Percentiles rank a stretch among this genome's conserved stretches.
These are phyloP conservation scores for Altica lythri DNA, from an alignment of 2,888 invertebrate genomes.

Conservation along the genomic window DNA sequence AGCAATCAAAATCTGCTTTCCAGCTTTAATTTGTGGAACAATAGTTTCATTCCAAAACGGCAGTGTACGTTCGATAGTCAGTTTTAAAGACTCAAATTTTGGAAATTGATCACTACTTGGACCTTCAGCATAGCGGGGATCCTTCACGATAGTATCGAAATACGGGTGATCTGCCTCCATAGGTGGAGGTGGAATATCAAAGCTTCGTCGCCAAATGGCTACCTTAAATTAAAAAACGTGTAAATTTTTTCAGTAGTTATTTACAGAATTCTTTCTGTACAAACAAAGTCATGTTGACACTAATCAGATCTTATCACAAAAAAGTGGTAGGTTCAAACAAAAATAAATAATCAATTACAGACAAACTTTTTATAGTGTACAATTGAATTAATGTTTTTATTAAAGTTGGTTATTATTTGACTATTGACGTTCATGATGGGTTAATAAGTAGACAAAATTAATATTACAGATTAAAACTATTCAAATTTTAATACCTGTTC, in stretches of 20 bases:
- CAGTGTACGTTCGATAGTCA: slow-evolving; percentile 81
- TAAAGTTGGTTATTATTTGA: too few species aligned
- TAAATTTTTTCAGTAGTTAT: too few species aligned
- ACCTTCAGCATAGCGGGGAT: slow-evolving; percentile 70
- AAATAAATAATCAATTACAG: too few species aligned
- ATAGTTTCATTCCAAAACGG: slow-evolving; percentile 91
- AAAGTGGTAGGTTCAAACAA: too few species aligned
- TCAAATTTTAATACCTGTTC: slow-evolving; percentile 67
- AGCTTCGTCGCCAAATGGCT: slow-evolving; percentile 87
- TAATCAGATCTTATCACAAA: too few species aligned
- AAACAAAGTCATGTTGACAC: too few species aligned
- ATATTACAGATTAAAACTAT: too few species aligned
- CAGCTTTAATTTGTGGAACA: slow-evolving; percentile 83
- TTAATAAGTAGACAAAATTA: too few species aligned
- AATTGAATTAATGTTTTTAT: too few species aligned
- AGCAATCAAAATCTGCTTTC: slow-evolving; percentile 80
- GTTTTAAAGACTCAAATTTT: slow-evolving; percentile 81
- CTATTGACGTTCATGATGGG: too few species aligned
- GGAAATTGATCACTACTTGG: slow-evolving; percentile 81
- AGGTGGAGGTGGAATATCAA: slow-evolving; percentile 82
- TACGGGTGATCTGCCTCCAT: slow-evolving; percentile 81
- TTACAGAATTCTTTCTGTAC: too few species aligned
- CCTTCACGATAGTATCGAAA: slow-evolving; percentile 77
- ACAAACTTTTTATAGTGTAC: too few species aligned
- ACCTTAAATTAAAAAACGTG: slow-evolving; percentile 14